Percentiles rank a stretch among this genome's conserved stretches.
Evolutionary conservation across 2,888 invertebrate genomes (phyloP).

Genomic region (Brenthis daphne): DNA sequence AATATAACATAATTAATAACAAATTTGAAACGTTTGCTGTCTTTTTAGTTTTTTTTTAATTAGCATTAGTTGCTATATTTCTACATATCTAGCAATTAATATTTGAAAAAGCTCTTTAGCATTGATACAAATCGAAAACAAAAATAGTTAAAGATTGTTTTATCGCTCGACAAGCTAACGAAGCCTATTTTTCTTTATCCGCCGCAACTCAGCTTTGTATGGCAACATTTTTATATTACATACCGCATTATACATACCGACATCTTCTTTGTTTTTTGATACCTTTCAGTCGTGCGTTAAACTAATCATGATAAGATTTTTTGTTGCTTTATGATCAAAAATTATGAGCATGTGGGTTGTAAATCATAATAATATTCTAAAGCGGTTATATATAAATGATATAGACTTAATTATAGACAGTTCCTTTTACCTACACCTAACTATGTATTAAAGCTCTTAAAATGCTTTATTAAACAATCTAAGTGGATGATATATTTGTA

Average conservation of each 20-base stretch:
- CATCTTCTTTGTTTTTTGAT: conserved; percentile 28
- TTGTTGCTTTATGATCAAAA: conserved; percentile 28
- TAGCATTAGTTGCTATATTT: too few species aligned
- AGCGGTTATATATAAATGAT: conserved; percentile 18
- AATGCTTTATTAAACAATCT: too few species aligned
- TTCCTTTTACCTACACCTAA: conserved; percentile 16
- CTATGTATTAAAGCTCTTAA: not conserved
- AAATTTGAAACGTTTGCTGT: too few species aligned
- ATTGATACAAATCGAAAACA: too few species aligned
- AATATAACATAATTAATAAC: too few species aligned
- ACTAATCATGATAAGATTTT: conserved; percentile 34
- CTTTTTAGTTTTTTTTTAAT: too few species aligned
- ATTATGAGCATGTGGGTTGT: conserved; percentile 23
- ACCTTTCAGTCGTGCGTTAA: conserved; percentile 34
- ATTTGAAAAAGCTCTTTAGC: too few species aligned
- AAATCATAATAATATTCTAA: conserved; percentile 21
- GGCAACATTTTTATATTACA: not conserved
- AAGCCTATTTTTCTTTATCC: too few species aligned
- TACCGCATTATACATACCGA: not conserved
- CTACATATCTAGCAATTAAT: too few species aligned
- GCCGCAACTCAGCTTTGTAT: not conserved
- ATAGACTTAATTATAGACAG: conserved; percentile 20
- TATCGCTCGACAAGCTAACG: too few species aligned
- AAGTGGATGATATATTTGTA: too few species aligned
- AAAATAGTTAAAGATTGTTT: too few species aligned